Conservation (phyloP, 2,888 invertebrate species). For the Parapristionchus giblindavisi region DNA sequence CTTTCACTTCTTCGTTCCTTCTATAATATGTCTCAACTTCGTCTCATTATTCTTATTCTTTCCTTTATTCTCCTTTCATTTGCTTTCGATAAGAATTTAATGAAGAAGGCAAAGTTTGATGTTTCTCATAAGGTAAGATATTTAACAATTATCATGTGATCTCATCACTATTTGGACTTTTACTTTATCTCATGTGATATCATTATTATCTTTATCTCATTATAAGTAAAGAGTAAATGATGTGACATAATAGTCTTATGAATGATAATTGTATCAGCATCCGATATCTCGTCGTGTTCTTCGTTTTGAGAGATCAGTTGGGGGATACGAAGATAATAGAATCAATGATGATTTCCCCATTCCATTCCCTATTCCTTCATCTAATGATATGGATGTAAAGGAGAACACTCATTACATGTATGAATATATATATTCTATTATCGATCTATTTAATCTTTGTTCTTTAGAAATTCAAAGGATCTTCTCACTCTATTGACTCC, state of each 20-base stretch:
- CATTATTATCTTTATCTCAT: no score
- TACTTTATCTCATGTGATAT: no score
- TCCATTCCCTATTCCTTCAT: not conserved
- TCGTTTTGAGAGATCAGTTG: constrained; percentile 32
- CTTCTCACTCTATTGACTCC: constrained; percentile 20
- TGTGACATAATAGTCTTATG: no score
- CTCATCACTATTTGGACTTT: not conserved
- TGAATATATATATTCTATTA: not conserved
- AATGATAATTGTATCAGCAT: constrained; percentile 1
- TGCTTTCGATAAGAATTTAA: constrained; percentile 33
- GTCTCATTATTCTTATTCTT: not conserved
- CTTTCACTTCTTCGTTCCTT: constrained; percentile 8
- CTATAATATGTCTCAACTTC: not conserved
- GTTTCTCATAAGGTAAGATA: constrained; percentile 27
- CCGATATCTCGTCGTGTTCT: constrained; percentile 31
- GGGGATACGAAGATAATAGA: not conserved
- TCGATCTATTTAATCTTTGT: not conserved
- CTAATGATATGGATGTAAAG: not conserved
- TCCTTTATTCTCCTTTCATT: not conserved
- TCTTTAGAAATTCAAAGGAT: constrained; percentile 16
- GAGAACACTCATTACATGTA: not conserved
- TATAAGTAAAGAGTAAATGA: no score
- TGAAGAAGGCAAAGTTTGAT: constrained; percentile 29
- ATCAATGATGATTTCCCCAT: constrained; percentile 9
- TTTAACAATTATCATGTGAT: not conserved